phyloP scores from a whole-genome alignment of 1,140 invertebrate species.

The Drosophila sucinea region DNA sequence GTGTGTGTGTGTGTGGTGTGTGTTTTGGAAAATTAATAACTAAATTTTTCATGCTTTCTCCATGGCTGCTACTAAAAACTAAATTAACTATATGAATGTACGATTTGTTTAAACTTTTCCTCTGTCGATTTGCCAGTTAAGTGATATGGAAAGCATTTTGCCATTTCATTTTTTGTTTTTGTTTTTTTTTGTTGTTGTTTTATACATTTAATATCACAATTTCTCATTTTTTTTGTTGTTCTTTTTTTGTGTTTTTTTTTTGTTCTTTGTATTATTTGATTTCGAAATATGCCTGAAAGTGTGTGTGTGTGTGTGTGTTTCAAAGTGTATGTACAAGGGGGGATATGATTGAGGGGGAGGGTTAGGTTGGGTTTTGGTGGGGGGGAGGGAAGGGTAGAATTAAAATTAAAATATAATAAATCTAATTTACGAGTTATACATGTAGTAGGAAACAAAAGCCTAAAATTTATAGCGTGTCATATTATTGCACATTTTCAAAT shows the following conservation, averaged over 20 bases:
- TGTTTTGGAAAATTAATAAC: constrained; percentile 43
- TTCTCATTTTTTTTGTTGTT: constrained; percentile 60
- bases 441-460: constrained; percentile 73
- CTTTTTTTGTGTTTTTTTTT: constrained; percentile 35
- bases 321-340: constrained; percentile 19
- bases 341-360: background rate
- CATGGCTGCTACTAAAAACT: constrained; percentile 50
- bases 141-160: constrained; percentile 79
- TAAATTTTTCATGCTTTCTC: constrained; percentile 19
- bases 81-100: constrained; percentile 79
- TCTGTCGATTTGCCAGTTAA: constrained; percentile 66
- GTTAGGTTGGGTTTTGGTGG: constrained; percentile 35
- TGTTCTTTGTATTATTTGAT: constrained; percentile 52
- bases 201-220: constrained; percentile 79
- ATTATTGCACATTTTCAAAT: constrained; percentile 70
- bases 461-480: constrained; percentile 77
- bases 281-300: constrained; percentile 42
- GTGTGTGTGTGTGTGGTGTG: constrained; percentile 31
- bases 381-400: constrained; percentile 52
- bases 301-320: constrained; percentile 32
- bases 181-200: constrained; percentile 43
- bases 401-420: constrained; percentile 56
- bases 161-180: constrained; percentile 35
- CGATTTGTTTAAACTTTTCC: constrained; percentile 66
- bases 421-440: constrained; percentile 51